These are phyloP conservation scores for Falco berigora DNA, from an alignment of 2,797 vertebrate genomes.

Conservation along the genomic window DNA sequence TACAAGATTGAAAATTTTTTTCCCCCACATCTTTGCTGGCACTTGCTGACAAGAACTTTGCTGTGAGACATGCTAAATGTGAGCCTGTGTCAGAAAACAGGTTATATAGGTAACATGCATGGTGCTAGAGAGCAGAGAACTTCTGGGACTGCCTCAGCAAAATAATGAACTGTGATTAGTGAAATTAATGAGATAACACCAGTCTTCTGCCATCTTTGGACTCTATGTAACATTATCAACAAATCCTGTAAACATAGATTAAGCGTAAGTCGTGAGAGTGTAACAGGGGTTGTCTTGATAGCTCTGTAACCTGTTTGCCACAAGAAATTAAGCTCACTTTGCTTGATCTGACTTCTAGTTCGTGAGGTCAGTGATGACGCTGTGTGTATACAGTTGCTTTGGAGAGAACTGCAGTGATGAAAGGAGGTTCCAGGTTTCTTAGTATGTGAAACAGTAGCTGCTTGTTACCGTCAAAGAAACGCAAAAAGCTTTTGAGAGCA, in stretches of 20 bases:
- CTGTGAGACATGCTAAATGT: neutral
- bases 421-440: neutral
- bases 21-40: neutral
- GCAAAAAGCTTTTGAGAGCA: neutral
- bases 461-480: neutral
- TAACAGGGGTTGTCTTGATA: neutral
- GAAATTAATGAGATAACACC: neutral
- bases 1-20: neutral
- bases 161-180: neutral
- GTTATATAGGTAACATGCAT: neutral
- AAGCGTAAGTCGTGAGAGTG: neutral
- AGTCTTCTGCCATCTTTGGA: neutral
- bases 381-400: neutral
- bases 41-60: neutral
- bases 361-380: neutral
- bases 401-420: neutral
- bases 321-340: neutral
- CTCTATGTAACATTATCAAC: neutral
- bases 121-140: neutral
- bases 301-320: neutral
- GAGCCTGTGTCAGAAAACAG: neutral
- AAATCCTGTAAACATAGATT: neutral
- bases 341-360: neutral
- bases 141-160: neutral
- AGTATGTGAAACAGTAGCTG: neutral